phyloP scores from a whole-genome alignment of 2,888 invertebrate genomes.

The Habroteleia sp. region DNA sequence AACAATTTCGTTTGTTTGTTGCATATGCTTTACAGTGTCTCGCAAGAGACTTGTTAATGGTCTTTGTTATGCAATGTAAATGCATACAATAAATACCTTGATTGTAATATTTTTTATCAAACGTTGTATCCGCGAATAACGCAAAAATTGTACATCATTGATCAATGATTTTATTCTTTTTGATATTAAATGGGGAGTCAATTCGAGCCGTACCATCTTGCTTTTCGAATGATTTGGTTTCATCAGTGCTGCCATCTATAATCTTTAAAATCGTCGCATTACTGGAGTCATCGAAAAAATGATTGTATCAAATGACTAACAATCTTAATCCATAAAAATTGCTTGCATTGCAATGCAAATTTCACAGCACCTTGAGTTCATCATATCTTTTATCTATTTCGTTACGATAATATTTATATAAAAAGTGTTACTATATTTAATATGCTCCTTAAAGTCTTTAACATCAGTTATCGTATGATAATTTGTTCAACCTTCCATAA shows the following conservation, averaged over 20 bases:
- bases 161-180: neutral
- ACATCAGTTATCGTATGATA: constrained; percentile 58
- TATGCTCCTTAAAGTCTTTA: constrained; percentile 62
- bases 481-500: constrained; percentile 57
- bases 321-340: constrained; percentile 64
- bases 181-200: constrained; percentile 17
- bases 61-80: too few species aligned
- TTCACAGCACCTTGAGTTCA: constrained; percentile 64
- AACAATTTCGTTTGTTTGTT: too few species aligned
- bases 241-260: constrained; percentile 53
- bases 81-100: too few species aligned
- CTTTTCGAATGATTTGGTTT: constrained; percentile 38
- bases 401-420: constrained; percentile 63
- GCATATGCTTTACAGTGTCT: too few species aligned
- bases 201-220: constrained; percentile 52
- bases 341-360: constrained; percentile 61
- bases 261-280: constrained; percentile 49
- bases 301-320: constrained; percentile 61
- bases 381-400: constrained; percentile 60
- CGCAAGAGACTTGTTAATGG: too few species aligned
- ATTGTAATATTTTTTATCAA: neutral
- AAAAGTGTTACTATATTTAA: constrained; percentile 62
- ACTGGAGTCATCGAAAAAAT: constrained; percentile 47
- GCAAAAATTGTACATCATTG: neutral
- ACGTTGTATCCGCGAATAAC: neutral